Percentiles rank a stretch among this genome's conserved stretches.
Conservation (phyloP, 2,888 invertebrate species). For the Stegophylla sp. region DNA sequence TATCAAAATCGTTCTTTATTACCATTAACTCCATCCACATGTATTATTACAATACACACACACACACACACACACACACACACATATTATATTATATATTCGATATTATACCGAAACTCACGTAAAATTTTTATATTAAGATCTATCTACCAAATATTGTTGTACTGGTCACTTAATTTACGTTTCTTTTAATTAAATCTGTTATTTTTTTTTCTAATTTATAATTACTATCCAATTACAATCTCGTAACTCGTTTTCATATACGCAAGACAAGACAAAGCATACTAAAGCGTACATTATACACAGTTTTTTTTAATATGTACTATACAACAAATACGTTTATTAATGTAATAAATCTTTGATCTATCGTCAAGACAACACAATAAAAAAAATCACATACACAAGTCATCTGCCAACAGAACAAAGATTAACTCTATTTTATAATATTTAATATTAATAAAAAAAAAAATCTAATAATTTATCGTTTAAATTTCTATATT, state of each 20-base stretch:
- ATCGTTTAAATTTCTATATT: too few relatives aligned
- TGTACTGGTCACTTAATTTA: constrained; percentile 17
- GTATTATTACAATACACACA: too few relatives aligned
- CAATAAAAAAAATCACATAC: too few relatives aligned
- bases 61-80: too few relatives aligned
- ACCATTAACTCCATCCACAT: constrained; percentile 35
- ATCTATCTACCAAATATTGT: constrained; percentile 34
- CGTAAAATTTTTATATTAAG: constrained; percentile 46
- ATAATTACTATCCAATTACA: constrained; percentile 52
- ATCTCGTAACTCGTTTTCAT: constrained; percentile 45
- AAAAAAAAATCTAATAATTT: not conserved
- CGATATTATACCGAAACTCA: constrained; percentile 42
- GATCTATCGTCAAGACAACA: too few relatives aligned
- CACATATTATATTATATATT: constrained; percentile 26
- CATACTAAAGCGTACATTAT: not conserved
- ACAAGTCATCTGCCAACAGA: not conserved
- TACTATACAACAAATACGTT: not conserved
- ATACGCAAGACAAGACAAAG: not conserved
- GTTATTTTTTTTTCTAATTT: constrained; percentile 35
- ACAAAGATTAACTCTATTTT: not conserved
- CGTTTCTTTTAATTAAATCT: constrained; percentile 50
- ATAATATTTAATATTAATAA: not conserved
- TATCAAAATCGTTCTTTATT: constrained; percentile 38
- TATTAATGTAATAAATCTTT: constrained; percentile 18
- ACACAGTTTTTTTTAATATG: not conserved